Base-by-base conservation (phyloP, 2,888 invertebrate genomes). In the Chrysopilus asiliformis region DNA sequence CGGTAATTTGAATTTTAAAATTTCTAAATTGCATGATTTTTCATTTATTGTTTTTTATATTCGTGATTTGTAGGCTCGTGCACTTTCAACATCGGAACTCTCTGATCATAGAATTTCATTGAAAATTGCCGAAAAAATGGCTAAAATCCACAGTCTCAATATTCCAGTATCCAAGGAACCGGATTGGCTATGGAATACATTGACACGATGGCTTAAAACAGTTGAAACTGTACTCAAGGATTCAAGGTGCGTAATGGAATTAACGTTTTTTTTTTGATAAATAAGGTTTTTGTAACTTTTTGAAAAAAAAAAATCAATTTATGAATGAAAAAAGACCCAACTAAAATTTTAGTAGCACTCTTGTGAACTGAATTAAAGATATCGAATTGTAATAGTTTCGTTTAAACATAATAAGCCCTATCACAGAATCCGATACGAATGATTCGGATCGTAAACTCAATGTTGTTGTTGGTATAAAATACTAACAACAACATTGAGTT, bases 101-200 rank as follows among this genome's bases (percentile, higher is more conserved):
- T 68, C 76, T 1, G 79, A 87, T 48, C 77, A 80, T 1, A 72
- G 75, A 4, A 67, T 94, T 32, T 90, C 90, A 3, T 68, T 71
- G 54, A 75, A 81, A 56, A 89, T 97, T 29, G 95, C 95, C 0
- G 80, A 83, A 53, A 90, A 93, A 64, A 81, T 97, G 78, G 93
- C 91, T 0, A 74, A 79, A 50, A 86, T 98, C 40, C 98, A 98
- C 55, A 72, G 74, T 13, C 77, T 98, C 68, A 81, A 87, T 59
- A 89, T 98, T 45, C 98, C 98, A 0, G 75, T 98, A 45, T 85
- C 83, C 48, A 98, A 98, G 63, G 90, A 93, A 51, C 94, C 97
- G 0, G 79, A 80, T 38, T 97, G 94, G 87, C 62, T 97, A 0
- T 90, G 87, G 81, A 85, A 90, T 51, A 90, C 86, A 3, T 80